Evolutionary conservation across 2,888 invertebrate genomes (phyloP), one percentile per base, ranked within the genome.

Genomic region (Caenorhabditis sp.): DNA sequence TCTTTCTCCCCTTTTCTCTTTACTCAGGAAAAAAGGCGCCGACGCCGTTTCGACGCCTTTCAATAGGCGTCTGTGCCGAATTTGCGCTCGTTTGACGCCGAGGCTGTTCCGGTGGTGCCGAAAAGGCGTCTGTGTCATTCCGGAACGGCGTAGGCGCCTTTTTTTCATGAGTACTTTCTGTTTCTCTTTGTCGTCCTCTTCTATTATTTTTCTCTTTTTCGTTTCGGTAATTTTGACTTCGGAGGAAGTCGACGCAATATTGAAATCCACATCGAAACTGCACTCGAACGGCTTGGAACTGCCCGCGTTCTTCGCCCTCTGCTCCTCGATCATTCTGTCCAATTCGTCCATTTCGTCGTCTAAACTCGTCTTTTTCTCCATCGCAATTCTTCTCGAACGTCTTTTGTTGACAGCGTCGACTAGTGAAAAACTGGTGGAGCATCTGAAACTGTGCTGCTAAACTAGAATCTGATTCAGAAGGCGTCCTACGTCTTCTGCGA

Each of bases 161-260:
- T n/a, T n/a, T 24, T 37, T 2, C 2, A 30, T 35, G 2, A 30
- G 20, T 37, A 39, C 35, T 35, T 35, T 41, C 27, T 15, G 26
- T 17, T 39, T 27, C 27, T 41, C 30, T 30, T 35, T 26, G 11
- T 48, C 24, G 26, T 53, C 52, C 8, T 66, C 66, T 15, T 58
- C 58, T 6, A 52, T 52, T 7, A 68, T 20, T 35, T 68, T 68
- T 20, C 68, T 13, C 37, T 68, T 71, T 11, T 71, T 61, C 6
- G 53, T 8, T 1, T 2, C 27, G 5, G 13, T 2, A 35, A 35
- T 9, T 2, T 13, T 9, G 35, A 35, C 35, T 9, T 35, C 35
- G 4, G 46, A 37, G 2, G 62, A 50, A 13, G 35, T 20, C 1
- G 61, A 17, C 5, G 48, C 46, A 6, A 1, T 2, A 9, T 24